These are phyloP conservation scores for Polydrusus cervinus DNA, from an alignment of 2,888 invertebrate genomes.

Conservation along the genomic window DNA sequence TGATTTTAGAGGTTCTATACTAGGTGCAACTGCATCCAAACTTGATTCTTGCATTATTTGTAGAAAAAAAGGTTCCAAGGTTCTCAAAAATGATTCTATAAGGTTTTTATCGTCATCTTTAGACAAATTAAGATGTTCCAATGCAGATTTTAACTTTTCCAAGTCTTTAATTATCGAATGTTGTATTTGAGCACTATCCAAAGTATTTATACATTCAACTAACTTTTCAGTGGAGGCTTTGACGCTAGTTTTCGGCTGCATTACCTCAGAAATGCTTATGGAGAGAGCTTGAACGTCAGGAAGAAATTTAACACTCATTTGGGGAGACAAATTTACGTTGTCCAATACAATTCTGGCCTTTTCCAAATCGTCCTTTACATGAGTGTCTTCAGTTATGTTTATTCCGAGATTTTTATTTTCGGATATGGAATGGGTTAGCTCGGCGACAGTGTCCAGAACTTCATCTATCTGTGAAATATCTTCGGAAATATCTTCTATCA, in stretches of 20 bases:
- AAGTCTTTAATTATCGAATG: constrained; percentile 16
- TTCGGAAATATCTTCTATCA: constrained; percentile 23
- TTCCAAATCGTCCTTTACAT: constrained; percentile 36
- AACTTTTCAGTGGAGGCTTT: constrained; percentile 10
- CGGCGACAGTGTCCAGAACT: constrained; percentile 43
- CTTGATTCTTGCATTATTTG: constrained; percentile 6
- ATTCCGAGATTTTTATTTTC: constrained; percentile 16
- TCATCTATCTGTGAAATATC: constrained; percentile 26
- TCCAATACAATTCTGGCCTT: constrained; percentile 33
- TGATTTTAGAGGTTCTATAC: constrained; percentile 1
- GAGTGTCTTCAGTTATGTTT: constrained; percentile 11
- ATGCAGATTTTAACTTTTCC: constrained; percentile 5
- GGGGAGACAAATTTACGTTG: constrained; percentile 25
- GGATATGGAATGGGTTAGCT: constrained; percentile 37
- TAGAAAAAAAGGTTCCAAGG: background rate
- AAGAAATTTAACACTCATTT: constrained; percentile 15
- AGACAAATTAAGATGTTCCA: background rate
- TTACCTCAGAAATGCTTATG: constrained; percentile 31
- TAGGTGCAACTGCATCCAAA: background rate
- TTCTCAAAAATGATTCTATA: constrained; percentile 14
- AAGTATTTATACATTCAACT: background rate
- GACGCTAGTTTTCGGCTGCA: constrained; percentile 27
- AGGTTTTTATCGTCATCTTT: constrained; percentile 23
- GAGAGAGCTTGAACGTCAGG: constrained; percentile 40
- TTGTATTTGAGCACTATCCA: background rate